Base-by-base conservation (phyloP, 2,797 vertebrate genomes). In the Balearica regulorum region DNA sequence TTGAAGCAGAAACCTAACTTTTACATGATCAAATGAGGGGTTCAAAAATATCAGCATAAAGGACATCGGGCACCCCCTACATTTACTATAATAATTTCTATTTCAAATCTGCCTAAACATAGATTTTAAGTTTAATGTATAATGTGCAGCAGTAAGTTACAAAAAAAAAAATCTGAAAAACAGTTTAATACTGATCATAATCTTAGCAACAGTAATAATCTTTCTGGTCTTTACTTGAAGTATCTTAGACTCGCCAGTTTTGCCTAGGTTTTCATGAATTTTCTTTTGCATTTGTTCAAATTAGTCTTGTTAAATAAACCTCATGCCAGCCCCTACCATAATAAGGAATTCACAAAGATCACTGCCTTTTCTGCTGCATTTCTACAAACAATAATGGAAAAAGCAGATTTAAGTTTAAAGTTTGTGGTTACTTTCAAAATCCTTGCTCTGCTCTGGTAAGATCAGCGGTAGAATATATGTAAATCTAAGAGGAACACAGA, bases 1-100 rank as follows among this genome's bases (percentile, higher is more conserved):
- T 24, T 76, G 81, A 96, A 95, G 66, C 13, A 80, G 87, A 73
- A 97, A 86, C 60, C 35, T 80, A 41, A 31, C 62, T 89, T 24
- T 79, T 78, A 85, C 8, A 69, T 78, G 81, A 95, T 90, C 57
- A 79, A 94, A 94, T 11, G 68, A 84, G 31, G 16, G 54, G 76
- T 93, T 96, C 69, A 88, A 87, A 96, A 79, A 77, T 41, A 84
- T n/a, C 48, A 85, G 75, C 92, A 90, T 73, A 96, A 90, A 75
- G 60, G 69, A 84, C n/a, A 60, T 6, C 64, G 37, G 37, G n/a
- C 39, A 80, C 14, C 24, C 39, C 54, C 37, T 51, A 33, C 43
- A 29, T 83, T 66, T 62, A 48, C 39, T 83, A 29, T 9, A 89
- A 64, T 70, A 49, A 83, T 48, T 89, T 65, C 54, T 75, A 69